phyloP scores from a whole-genome alignment of 2,113 vertebrate genomes.

The Lanius ludovicianus region DNA sequence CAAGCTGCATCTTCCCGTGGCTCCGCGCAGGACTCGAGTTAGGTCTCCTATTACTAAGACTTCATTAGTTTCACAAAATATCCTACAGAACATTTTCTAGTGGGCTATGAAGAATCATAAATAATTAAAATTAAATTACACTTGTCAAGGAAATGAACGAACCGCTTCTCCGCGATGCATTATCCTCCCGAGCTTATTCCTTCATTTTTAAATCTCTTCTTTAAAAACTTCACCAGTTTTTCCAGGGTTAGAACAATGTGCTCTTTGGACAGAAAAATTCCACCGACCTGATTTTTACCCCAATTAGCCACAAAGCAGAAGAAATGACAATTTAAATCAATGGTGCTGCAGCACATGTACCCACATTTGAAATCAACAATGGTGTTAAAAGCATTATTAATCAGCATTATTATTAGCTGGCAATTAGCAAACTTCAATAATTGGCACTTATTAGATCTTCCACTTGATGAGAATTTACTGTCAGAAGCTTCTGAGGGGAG shows the following conservation, averaged over 20 bases:
- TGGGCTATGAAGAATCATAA: slow-evolving; percentile 60
- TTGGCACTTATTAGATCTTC: slow-evolving; percentile 56
- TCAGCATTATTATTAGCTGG: slow-evolving; percentile 57
- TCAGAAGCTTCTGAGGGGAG: slow-evolving; percentile 48
- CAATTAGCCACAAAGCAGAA: background rate
- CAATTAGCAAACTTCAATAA: slow-evolving; percentile 64
- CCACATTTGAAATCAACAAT: background rate
- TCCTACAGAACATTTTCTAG: slow-evolving; percentile 65
- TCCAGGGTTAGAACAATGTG: background rate
- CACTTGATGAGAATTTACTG: slow-evolving; percentile 57
- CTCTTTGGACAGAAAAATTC: background rate
- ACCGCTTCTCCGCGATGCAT: background rate
- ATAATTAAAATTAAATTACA: slow-evolving; percentile 74
- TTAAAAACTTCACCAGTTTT: background rate
- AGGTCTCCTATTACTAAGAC: slow-evolving; percentile 61
- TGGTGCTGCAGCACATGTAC: background rate
- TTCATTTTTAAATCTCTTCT: background rate
- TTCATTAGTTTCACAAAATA: slow-evolving; percentile 73
- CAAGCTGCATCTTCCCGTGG: background rate
- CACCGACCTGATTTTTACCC: background rate
- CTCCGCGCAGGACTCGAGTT: background rate
- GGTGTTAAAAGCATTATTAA: slow-evolving; percentile 45
- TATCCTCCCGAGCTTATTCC: background rate
- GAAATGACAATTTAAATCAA: background rate
- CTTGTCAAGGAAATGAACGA: slow-evolving; percentile 66